These are phyloP conservation scores for Phocoena sinus DNA, from an alignment of 2,113 vertebrate species.

Conservation along the genomic window DNA sequence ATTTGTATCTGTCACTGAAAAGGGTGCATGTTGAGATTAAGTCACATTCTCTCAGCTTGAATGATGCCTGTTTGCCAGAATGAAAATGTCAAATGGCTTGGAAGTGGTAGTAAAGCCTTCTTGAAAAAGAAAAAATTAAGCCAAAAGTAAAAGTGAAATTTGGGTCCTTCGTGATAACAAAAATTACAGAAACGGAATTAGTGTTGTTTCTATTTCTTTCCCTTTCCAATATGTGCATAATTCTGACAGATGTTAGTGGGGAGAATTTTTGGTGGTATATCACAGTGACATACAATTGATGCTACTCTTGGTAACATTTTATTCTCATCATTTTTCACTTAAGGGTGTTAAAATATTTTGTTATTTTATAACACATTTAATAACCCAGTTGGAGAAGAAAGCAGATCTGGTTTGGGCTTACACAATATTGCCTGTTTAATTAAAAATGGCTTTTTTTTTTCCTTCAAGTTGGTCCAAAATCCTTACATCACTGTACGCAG, in stretches of 20 bases:
- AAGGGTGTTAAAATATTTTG: neutral
- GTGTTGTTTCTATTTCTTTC: neutral
- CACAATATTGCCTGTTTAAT: neutral
- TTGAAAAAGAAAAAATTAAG: neutral
- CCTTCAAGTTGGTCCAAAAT: conserved; percentile 86
- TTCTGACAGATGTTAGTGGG: neutral
- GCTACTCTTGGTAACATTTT: neutral
- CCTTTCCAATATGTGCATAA: neutral
- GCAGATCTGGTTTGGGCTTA: neutral
- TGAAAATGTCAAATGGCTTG: neutral
- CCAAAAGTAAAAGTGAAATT: conserved; percentile 5
- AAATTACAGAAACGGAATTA: neutral
- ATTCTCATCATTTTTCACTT: neutral
- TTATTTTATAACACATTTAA: neutral
- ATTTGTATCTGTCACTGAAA: neutral
- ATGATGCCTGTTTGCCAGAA: neutral
- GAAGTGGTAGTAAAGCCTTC: neutral
- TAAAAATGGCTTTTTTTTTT: neutral
- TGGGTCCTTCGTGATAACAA: neutral
- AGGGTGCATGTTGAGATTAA: neutral
- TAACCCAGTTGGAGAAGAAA: neutral
- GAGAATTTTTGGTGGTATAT: neutral
- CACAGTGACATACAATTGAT: neutral
- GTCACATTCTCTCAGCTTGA: neutral
- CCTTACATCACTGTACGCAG: conserved; percentile 88